Evolutionary conservation across 2,888 invertebrate genomes (phyloP), one percentile per base, ranked within the genome.

Genomic region (Alloplasta piceator): DNA sequence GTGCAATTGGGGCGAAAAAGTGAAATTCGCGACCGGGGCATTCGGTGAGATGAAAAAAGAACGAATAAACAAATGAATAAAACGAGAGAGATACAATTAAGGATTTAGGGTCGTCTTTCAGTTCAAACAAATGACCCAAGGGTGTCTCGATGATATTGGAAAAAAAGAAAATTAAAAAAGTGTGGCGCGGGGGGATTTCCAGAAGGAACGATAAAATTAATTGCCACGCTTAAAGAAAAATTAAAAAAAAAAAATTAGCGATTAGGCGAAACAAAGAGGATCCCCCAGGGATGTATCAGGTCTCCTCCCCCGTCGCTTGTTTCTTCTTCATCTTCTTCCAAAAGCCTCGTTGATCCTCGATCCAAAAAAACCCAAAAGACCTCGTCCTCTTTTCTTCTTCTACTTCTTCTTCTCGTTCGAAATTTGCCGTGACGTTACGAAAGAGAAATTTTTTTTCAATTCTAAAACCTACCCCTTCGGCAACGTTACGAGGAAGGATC

Each of bases 391-490:
- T 58, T 52, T 39, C 61, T 52, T 61, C 60, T 61, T 48, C 38
- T 73, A 46, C 73, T 60, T 75, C 75, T 80, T 75, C 75, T 80
- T 39, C 78, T 80, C 79, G 78, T 77, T 78, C 74, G 81, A 81
- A 63, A 78, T 70, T 70, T 71, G 81, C 70, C 73, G 78, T 74
- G 55, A 66, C 9, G 55, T 5, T 4, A 56, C 14, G 55, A 55
- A 56, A 43, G 14, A 72, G 63, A 26, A 36, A 26, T 26, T 9
- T 16, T 6, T 14, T 7, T 4, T 43, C 9, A 14, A 5, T 43
- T 36, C 1, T 1, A 2, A 43, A 43, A 43, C 6, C 6, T 26
- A 61, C 10, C 12, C 14, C 55, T 9, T 36, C 70, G 61, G 71
- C 74, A 56, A 77, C 66, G 52, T 80, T 72, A 77, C 72, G 80